Percentiles rank a stretch among this genome's conserved stretches.
Evolutionary conservation across 2,888 invertebrate genomes (phyloP).

Genomic region (Aphodius granarius): DNA sequence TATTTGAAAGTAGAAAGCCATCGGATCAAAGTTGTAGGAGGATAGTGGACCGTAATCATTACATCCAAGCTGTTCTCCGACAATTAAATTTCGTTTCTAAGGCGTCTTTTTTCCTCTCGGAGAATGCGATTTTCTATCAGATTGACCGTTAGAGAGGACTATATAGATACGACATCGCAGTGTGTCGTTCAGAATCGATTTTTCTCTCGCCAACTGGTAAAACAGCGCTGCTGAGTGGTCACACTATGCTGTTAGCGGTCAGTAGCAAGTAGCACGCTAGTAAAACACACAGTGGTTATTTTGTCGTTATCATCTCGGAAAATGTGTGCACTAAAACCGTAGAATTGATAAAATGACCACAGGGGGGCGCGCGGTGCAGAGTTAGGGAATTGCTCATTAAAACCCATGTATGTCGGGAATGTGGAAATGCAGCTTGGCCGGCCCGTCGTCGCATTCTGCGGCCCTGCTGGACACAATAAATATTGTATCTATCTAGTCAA

Average conservation of each 20-base stretch:
- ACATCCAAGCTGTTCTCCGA: not conserved
- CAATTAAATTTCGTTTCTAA: not conserved
- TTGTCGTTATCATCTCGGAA: too few relatives aligned
- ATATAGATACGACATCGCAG: too few relatives aligned
- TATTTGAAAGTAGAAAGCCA: not conserved
- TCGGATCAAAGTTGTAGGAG: not conserved
- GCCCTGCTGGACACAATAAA: constrained; percentile 54
- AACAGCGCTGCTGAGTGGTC: too few relatives aligned
- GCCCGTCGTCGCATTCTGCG: constrained; percentile 51
- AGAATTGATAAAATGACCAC: too few relatives aligned
- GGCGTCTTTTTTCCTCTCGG: not conserved
- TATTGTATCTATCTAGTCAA: constrained; percentile 52
- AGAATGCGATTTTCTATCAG: not conserved
- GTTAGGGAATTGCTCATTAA: constrained; percentile 52
- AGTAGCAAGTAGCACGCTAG: too few relatives aligned
- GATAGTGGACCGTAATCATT: not conserved
- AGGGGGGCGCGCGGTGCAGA: constrained; percentile 13
- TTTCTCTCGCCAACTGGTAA: too few relatives aligned
- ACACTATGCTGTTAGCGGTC: too few relatives aligned
- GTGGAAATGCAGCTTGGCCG: constrained; percentile 53
- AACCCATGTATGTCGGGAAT: constrained; percentile 54
- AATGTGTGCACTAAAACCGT: too few relatives aligned
- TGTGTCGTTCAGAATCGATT: too few relatives aligned
- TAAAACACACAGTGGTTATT: too few relatives aligned
- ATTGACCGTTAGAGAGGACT: constrained; percentile 20